phyloP scores from a whole-genome alignment of 2,888 invertebrate genomes.

The Drosophila cyrtoloma region DNA sequence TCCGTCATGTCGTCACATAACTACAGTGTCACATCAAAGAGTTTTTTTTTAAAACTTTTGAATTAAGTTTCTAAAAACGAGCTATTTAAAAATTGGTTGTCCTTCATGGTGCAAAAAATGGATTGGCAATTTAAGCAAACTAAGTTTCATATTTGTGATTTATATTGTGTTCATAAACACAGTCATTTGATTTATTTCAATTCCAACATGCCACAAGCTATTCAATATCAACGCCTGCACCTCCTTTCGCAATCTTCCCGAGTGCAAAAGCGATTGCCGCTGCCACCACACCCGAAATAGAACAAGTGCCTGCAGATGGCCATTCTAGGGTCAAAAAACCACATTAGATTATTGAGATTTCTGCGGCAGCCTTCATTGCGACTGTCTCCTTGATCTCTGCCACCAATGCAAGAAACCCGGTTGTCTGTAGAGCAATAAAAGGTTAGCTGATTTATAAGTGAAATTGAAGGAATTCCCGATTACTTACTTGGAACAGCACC shows the following conservation, averaged over 20 bases:
- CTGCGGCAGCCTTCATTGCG: not conserved
- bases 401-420: not conserved
- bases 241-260: not conserved
- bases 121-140: no score
- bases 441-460: not conserved
- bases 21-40: no score
- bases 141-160: no score
- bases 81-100: no score
- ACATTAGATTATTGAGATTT: not conserved
- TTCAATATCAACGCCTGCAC: not conserved
- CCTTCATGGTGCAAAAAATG: no score
- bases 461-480: no score
- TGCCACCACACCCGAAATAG: conserved; percentile 33
- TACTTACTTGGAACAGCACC: not conserved
- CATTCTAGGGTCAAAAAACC: not conserved
- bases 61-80: no score
- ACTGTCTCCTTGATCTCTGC: not conserved
- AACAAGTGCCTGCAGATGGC: not conserved
- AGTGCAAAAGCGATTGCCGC: conserved; percentile 21
- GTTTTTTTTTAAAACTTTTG: no score
- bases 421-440: not conserved
- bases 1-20: no score
- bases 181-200: no score
- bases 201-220: no score
- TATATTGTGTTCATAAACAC: no score